These are phyloP conservation scores for Spodoptera littoralis DNA, from an alignment of 2,888 invertebrate species.

Conservation along the genomic window DNA sequence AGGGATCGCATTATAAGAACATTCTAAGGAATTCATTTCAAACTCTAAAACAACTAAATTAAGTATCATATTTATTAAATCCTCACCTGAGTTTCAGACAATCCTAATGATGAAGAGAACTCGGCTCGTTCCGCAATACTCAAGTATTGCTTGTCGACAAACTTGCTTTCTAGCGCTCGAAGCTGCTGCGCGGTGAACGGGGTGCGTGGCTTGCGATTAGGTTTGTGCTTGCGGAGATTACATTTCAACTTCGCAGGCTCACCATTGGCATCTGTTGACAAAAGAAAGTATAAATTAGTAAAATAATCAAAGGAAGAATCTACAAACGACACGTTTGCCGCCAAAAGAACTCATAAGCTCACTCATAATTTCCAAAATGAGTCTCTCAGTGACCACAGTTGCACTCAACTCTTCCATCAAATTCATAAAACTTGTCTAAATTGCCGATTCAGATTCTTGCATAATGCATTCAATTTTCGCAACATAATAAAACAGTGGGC, in stretches of 20 bases:
- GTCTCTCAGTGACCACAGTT: no score
- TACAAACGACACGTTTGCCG: no score
- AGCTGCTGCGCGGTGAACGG: slow-evolving; percentile 99
- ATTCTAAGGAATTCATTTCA: no score
- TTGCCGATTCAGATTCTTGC: slow-evolving; percentile 38
- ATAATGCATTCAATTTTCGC: slow-evolving; percentile 16
- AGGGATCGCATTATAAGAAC: background rate
- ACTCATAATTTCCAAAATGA: no score
- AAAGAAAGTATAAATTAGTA: no score
- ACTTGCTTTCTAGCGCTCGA: slow-evolving; percentile 97
- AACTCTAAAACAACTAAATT: background rate
- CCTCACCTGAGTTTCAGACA: slow-evolving; percentile 88
- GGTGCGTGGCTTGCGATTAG: slow-evolving; percentile 98
- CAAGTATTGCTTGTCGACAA: slow-evolving; percentile 98
- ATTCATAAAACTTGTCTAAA: slow-evolving; percentile 24
- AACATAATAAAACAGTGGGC: slow-evolving; percentile 28
- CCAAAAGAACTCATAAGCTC: no score
- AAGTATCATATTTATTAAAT: background rate
- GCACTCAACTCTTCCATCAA: background rate
- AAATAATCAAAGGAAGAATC: no score
- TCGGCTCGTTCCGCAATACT: slow-evolving; percentile 99
- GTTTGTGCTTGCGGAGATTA: slow-evolving; percentile 98
- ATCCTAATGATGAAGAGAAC: slow-evolving; percentile 97
- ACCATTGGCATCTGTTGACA: slow-evolving; percentile 90
- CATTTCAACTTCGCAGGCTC: slow-evolving; percentile 96